These are phyloP conservation scores for Lordiphosa stackelbergi DNA, from an alignment of 1,140 invertebrate genomes.

Conservation along the genomic window DNA sequence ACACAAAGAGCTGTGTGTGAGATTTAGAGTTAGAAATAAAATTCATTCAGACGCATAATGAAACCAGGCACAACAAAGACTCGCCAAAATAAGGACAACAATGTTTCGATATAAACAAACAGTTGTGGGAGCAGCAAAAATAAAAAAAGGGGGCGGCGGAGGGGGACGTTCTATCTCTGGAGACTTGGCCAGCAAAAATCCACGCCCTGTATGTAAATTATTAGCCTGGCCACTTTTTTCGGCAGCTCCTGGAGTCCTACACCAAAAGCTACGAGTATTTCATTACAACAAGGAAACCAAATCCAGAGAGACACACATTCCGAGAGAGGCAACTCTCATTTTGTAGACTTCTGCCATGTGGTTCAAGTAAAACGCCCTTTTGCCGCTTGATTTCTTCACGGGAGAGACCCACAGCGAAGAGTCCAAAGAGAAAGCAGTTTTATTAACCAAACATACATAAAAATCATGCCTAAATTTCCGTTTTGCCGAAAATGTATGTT, in stretches of 20 bases:
- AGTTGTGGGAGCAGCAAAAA: constrained; percentile 44
- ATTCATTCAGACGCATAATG: constrained; percentile 74
- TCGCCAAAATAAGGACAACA: constrained; percentile 68
- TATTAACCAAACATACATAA: constrained; percentile 2
- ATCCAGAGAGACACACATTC: constrained; percentile 18
- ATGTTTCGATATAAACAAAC: constrained; percentile 73
- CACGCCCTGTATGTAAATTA: constrained; percentile 77
- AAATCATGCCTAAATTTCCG: neutral
- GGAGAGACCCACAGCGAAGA: constrained; percentile 32
- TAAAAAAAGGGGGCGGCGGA: neutral
- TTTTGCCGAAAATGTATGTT: no score
- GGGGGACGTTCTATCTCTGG: constrained; percentile 33
- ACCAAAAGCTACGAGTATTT: constrained; percentile 10
- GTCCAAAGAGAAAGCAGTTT: constrained; percentile 18
- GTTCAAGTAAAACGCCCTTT: constrained; percentile 70
- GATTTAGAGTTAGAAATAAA: constrained; percentile 60
- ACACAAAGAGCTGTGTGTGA: neutral
- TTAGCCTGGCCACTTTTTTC: constrained; percentile 67
- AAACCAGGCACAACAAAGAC: constrained; percentile 63
- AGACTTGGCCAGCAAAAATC: constrained; percentile 57
- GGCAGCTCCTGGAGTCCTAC: constrained; percentile 54
- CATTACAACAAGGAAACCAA: constrained; percentile 21
- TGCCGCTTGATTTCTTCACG: constrained; percentile 36
- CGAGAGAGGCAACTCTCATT: constrained; percentile 15
- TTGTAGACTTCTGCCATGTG: constrained; percentile 48